These are phyloP conservation scores for Tenualosa ilisha DNA, from an alignment of 2,797 vertebrate genomes.

Conservation along the genomic window DNA sequence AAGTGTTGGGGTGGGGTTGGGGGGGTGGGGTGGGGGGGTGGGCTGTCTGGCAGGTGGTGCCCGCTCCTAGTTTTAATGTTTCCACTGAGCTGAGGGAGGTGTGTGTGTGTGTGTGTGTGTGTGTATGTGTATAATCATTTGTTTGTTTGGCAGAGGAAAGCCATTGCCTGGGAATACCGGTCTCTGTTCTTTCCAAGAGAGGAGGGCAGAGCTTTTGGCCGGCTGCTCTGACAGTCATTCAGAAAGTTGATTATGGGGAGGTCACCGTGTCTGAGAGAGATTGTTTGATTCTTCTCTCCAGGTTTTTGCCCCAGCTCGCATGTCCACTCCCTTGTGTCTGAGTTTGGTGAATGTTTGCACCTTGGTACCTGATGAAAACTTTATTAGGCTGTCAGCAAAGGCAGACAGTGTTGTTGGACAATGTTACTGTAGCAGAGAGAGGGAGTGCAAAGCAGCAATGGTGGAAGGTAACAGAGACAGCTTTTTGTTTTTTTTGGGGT, in stretches of 20 bases:
- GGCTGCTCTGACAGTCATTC: neutral
- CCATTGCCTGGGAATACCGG: neutral
- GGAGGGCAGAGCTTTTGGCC: neutral
- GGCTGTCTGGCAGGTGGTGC: conserved; percentile 70
- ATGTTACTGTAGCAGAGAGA: neutral
- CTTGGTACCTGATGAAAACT: neutral
- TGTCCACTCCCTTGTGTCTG: neutral
- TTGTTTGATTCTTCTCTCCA: neutral
- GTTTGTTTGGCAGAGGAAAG: conserved; percentile 19
- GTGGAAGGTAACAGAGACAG: neutral
- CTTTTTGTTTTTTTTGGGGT: no score
- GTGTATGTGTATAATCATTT: conserved; percentile 20
- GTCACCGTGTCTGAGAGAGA: neutral
- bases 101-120: neutral
- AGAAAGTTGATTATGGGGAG: neutral
- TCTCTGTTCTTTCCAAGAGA: neutral
- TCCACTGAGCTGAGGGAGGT: conserved; percentile 34
- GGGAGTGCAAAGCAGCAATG: neutral
- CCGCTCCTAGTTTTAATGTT: conserved; percentile 60
- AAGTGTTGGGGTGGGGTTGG: conserved; percentile 63
- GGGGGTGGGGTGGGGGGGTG: conserved; percentile 58
- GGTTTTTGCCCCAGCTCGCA: neutral
- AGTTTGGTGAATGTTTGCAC: neutral
- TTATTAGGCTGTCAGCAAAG: neutral
- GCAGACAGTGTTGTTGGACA: neutral